These are phyloP conservation scores for Oophaga pumilio DNA, from an alignment of 2,113 vertebrate genomes.

Conservation along the genomic window DNA sequence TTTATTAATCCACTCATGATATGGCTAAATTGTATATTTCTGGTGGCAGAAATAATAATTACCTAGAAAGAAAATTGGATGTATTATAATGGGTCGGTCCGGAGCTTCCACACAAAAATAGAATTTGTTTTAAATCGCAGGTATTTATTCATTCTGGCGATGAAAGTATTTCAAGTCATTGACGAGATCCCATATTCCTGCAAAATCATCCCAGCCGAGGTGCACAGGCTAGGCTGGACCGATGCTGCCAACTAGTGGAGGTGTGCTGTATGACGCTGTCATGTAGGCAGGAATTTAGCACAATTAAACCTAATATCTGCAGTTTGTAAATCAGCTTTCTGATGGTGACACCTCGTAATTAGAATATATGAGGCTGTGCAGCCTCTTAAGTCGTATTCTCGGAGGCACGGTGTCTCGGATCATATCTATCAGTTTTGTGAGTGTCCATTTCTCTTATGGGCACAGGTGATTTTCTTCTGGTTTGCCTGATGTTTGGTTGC, in stretches of 20 bases:
- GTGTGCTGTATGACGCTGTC: not conserved
- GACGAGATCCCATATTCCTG: not conserved
- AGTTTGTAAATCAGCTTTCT: not conserved
- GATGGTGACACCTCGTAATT: not conserved
- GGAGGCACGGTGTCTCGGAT: not conserved
- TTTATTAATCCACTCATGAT: not conserved
- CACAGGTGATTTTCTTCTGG: not conserved
- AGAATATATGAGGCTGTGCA: not conserved
- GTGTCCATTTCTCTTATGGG: not conserved
- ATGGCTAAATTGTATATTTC: not conserved
- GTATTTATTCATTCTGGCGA: not conserved
- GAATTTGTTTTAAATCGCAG: not conserved
- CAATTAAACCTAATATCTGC: not conserved
- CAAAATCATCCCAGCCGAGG: not conserved
- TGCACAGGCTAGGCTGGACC: not conserved
- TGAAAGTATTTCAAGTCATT: not conserved
- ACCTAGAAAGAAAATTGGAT: too few species aligned
- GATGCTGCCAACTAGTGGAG: constrained; percentile 50
- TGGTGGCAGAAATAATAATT: not conserved
- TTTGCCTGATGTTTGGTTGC: not conserved
- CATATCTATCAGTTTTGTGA: not conserved
- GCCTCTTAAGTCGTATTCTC: not conserved
- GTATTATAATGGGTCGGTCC: not conserved
- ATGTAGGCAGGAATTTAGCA: not conserved
- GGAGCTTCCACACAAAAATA: not conserved